A percentile compares a stretch with the other conserved stretches of the same genome.
These are phyloP conservation scores for Agelastica alni DNA, from an alignment of 2,888 invertebrate genomes.

Conservation along the genomic window DNA sequence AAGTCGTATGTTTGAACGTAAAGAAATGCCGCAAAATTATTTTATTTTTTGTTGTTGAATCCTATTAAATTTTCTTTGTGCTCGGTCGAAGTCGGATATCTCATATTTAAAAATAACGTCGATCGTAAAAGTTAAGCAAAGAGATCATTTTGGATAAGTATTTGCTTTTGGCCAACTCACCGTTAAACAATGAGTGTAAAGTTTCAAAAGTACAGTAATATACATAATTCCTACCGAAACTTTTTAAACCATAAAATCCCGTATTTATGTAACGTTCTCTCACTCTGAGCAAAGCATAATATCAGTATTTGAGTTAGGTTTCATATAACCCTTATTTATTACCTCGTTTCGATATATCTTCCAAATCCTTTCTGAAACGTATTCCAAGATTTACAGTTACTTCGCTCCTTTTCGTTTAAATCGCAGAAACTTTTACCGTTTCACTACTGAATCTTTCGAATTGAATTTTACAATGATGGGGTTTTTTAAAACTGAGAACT, in stretches of 20 bases:
- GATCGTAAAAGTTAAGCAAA: conserved; percentile 35
- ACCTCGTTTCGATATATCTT: conserved; percentile 54
- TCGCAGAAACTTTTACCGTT: conserved; percentile 29
- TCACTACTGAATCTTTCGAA: conserved; percentile 24
- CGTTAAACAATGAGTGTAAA: conserved; percentile 45
- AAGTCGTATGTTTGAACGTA: no score
- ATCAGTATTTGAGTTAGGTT: conserved; percentile 54
- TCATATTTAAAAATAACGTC: conserved; percentile 20
- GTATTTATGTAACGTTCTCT: conserved; percentile 47
- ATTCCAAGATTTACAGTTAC: conserved; percentile 51
- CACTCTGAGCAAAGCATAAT: conserved; percentile 47
- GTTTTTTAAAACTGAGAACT: conserved; percentile 11
- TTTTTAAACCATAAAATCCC: conserved; percentile 51
- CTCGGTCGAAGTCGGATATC: background rate
- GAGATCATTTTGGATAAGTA: conserved; percentile 39
- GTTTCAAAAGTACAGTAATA: conserved; percentile 45
- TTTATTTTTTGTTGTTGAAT: background rate
- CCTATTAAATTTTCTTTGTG: conserved; percentile 6
- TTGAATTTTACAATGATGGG: conserved; percentile 16
- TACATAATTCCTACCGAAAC: conserved; percentile 46
- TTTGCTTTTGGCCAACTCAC: conserved; percentile 39
- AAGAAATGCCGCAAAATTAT: background rate
- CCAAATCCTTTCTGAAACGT: conserved; percentile 52
- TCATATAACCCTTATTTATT: conserved; percentile 55
- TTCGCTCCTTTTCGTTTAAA: conserved; percentile 39